Percentiles rank a stretch among this genome's conserved stretches.
These are phyloP conservation scores for Paracanthobrama guichenoti DNA, from an alignment of 2,113 vertebrate species.

Conservation along the genomic window DNA sequence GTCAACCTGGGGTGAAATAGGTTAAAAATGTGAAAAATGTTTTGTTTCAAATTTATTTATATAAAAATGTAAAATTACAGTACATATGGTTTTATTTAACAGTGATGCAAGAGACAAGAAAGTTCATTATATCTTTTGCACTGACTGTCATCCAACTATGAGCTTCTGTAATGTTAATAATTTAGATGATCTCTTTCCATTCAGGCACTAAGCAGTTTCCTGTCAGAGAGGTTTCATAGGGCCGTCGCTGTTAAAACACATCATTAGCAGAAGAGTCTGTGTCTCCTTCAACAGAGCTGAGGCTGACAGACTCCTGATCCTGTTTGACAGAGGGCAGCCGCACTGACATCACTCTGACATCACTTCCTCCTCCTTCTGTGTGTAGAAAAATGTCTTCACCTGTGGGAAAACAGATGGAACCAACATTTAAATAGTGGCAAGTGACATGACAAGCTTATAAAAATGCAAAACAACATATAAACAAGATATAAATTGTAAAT, in stretches of 20 bases:
- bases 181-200: not conserved
- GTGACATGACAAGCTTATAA: not conserved
- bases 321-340: conserved; percentile 61
- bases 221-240: not conserved
- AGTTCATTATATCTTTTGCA: not conserved
- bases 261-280: conserved; percentile 74
- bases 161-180: conserved; percentile 18
- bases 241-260: conserved; percentile 33
- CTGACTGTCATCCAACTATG: conserved; percentile 13
- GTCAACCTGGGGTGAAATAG: not conserved
- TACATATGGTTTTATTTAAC: conserved; percentile 5
- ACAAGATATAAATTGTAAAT: not conserved
- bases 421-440: not conserved
- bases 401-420: conserved; percentile 58
- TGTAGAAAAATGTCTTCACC: conserved; percentile 53
- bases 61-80: conserved; percentile 16
- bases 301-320: conserved; percentile 25
- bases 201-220: not conserved
- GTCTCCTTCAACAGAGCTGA: conserved; percentile 49
- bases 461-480: not conserved
- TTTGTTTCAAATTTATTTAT: conserved; percentile 48
- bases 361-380: conserved; percentile 35
- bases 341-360: conserved; percentile 65
- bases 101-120: not conserved
- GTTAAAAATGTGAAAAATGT: not conserved